Evolutionary conservation across 2,888 invertebrate species (phyloP).

Genomic region (Ischnus inquisitorius): DNA sequence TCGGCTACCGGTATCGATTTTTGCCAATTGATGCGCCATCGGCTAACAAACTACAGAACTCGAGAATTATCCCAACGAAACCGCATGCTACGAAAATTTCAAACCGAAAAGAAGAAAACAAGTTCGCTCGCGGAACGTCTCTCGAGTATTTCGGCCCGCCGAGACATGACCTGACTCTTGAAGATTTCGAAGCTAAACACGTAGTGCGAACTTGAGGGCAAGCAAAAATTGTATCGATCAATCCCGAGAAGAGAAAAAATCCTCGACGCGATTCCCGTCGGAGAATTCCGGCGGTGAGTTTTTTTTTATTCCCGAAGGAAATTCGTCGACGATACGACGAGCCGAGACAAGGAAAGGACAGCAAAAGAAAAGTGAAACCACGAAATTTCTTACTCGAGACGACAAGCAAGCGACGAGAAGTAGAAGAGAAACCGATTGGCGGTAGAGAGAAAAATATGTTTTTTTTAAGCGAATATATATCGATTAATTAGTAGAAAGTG

Average conservation of each 20-base stretch:
- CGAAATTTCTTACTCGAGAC: background rate
- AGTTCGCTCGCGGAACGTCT: background rate
- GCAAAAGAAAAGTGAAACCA: background rate
- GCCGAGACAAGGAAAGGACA: background rate
- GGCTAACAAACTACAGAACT: conserved; percentile 13
- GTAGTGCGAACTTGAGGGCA: background rate
- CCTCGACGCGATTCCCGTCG: background rate
- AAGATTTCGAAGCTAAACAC: background rate
- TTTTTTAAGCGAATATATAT: background rate
- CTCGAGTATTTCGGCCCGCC: background rate
- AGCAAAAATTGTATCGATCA: background rate
- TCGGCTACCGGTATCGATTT: conserved; percentile 8
- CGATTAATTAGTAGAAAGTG: conserved; percentile 17
- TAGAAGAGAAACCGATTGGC: conserved; percentile 10
- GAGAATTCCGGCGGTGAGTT: background rate
- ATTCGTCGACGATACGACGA: background rate
- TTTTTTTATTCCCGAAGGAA: background rate
- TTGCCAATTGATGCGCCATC: background rate
- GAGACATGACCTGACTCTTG: background rate
- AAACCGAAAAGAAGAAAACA: conserved; percentile 3
- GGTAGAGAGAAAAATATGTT: background rate
- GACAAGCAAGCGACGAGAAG: conserved; percentile 10
- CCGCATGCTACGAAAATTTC: conserved; percentile 26
- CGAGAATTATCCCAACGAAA: background rate
- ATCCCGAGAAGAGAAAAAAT: background rate